Conservation (phyloP, 2,113 vertebrate species). For the Zootoca vivipara region DNA sequence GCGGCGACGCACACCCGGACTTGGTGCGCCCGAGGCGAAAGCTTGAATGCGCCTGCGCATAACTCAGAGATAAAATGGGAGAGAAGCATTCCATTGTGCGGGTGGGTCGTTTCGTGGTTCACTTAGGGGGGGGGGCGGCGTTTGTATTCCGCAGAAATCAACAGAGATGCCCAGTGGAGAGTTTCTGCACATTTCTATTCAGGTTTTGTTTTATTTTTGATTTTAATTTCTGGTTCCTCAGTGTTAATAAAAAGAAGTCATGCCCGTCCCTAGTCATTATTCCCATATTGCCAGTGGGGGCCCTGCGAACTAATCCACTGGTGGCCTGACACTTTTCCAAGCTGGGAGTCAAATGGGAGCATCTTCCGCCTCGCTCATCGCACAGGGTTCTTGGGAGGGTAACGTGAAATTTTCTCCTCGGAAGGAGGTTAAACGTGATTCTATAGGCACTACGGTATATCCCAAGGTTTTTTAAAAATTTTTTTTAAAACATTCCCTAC, state of each 20-base stretch:
- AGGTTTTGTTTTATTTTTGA: neutral
- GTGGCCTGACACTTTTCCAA: too few species aligned
- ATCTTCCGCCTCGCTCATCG: neutral
- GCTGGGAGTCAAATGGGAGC: neutral
- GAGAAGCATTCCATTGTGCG: neutral
- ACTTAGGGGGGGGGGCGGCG: too few species aligned
- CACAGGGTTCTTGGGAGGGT: neutral
- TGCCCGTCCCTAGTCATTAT: neutral
- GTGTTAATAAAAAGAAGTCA: neutral
- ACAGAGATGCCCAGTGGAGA: neutral
- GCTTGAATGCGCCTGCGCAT: neutral
- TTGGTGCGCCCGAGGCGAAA: neutral
- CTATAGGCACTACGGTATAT: too few species aligned
- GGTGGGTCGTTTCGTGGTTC: neutral
- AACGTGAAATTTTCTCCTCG: neutral
- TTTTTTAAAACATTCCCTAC: too few species aligned
- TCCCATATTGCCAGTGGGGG: neutral
- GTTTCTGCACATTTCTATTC: neutral
- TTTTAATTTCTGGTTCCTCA: neutral
- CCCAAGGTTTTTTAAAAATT: too few species aligned
- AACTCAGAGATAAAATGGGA: neutral
- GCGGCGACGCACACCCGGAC: neutral
- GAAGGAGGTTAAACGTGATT: neutral
- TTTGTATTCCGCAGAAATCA: too few species aligned
- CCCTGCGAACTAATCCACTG: neutral